phyloP scores from a whole-genome alignment of 2,113 vertebrate species.

The Gobio gobio region DNA sequence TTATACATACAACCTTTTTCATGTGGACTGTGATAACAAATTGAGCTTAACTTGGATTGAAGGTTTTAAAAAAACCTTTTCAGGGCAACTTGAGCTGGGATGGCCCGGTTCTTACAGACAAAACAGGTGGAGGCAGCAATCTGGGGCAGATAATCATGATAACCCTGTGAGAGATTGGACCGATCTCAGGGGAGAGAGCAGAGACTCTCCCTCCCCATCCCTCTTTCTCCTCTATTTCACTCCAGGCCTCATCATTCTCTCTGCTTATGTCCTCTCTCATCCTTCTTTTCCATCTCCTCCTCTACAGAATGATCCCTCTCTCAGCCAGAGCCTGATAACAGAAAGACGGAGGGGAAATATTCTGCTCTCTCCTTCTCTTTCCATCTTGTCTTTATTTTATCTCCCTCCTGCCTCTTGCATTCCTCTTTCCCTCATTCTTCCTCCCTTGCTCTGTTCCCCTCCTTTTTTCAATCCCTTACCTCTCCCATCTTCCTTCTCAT shows the following conservation, averaged over 20 bases:
- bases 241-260: slow-evolving; percentile 1
- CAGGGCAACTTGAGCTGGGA: neutral
- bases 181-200: neutral
- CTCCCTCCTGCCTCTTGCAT: neutral
- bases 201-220: neutral
- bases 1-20: neutral
- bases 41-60: neutral
- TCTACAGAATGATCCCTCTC: neutral
- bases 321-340: neutral
- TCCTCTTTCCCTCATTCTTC: neutral
- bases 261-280: slow-evolving; percentile 15
- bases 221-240: slow-evolving; percentile 20
- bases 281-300: slow-evolving; percentile 14
- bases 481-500: neutral
- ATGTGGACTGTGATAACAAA: neutral
- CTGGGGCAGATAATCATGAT: slow-evolving; percentile 21
- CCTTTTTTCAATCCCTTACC: slow-evolving; percentile 32
- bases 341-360: neutral
- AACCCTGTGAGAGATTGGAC: slow-evolving; percentile 5
- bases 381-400: neutral
- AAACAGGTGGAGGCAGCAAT: slow-evolving; percentile 16
- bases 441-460: slow-evolving; percentile 15
- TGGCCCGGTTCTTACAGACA: neutral
- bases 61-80: neutral
- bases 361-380: neutral